These are phyloP conservation scores for Trachelus iudaicus DNA, from an alignment of 2,888 invertebrate genomes.

Conservation along the genomic window DNA sequence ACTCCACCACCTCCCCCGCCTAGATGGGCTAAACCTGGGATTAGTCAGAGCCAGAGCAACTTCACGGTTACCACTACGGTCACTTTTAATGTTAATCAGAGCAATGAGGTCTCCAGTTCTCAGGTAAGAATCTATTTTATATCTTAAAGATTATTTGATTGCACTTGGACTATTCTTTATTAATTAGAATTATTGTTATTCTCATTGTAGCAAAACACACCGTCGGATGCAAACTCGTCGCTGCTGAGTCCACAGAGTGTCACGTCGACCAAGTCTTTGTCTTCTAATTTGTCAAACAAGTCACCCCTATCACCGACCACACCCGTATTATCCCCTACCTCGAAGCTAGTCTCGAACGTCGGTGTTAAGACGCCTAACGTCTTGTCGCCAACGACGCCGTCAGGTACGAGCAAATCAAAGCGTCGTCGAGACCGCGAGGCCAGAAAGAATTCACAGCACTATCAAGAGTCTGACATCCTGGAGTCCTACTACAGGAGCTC, in stretches of 20 bases:
- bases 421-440: conserved; percentile 61
- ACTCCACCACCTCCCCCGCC: conserved; percentile 88
- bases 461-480: conserved; percentile 82
- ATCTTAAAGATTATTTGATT: not conserved
- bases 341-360: conserved; percentile 51
- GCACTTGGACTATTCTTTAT: not conserved
- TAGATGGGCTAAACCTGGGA: conserved; percentile 83
- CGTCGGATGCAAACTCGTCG: conserved; percentile 58
- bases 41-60: conserved; percentile 71
- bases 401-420: conserved; percentile 58
- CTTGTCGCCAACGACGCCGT: conserved; percentile 60
- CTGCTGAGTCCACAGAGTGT: conserved; percentile 58
- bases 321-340: conserved; percentile 52
- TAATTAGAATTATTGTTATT: conserved; percentile 1
- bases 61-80: conserved; percentile 90
- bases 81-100: conserved; percentile 79
- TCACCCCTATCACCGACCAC: conserved; percentile 48
- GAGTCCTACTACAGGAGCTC: conserved; percentile 90
- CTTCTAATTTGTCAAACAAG: conserved; percentile 53
- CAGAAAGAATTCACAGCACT: conserved; percentile 66
- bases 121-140: conserved; percentile 34
- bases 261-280: conserved; percentile 55
- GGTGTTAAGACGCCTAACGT: conserved; percentile 49
- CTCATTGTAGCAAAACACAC: conserved; percentile 50
- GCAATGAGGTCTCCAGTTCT: conserved; percentile 32